These are phyloP conservation scores for Brevimyrus niger DNA, from an alignment of 2,113 vertebrate genomes.

Conservation along the genomic window DNA sequence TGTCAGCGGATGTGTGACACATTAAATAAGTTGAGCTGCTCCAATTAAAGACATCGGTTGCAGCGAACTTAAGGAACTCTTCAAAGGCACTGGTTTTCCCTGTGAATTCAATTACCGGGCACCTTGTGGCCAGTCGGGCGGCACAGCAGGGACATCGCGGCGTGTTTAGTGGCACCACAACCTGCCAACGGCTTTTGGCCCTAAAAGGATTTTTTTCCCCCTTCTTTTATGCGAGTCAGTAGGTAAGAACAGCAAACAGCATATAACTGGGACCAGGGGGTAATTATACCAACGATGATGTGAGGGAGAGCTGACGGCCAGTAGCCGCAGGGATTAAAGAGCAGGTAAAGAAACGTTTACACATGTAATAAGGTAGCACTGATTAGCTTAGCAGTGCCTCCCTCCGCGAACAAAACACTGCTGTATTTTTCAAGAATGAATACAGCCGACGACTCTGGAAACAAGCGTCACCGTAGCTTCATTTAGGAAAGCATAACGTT, in stretches of 20 bases:
- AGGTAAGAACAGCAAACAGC: neutral
- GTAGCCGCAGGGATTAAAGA: constrained; percentile 4
- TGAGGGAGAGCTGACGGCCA: neutral
- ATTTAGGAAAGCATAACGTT: neutral
- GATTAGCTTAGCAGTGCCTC: neutral
- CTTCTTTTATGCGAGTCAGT: neutral
- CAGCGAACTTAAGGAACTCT: neutral
- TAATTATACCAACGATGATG: constrained; percentile 11
- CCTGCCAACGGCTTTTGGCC: neutral
- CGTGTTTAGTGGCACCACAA: neutral
- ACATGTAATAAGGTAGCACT: neutral
- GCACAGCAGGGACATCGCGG: neutral
- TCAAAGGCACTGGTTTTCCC: neutral
- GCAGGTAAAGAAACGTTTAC: constrained; percentile 3
- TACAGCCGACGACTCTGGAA: neutral
- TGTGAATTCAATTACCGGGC: neutral
- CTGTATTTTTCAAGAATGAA: neutral
- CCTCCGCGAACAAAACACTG: neutral
- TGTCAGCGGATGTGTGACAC: neutral
- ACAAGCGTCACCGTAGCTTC: neutral
- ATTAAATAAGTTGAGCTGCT: neutral
- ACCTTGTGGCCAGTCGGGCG: neutral
- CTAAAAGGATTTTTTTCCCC: neutral
- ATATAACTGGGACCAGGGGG: neutral
- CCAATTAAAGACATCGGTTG: neutral